Conservation (phyloP, 1,140 invertebrate species). For the Drosophila pectinifera region DNA sequence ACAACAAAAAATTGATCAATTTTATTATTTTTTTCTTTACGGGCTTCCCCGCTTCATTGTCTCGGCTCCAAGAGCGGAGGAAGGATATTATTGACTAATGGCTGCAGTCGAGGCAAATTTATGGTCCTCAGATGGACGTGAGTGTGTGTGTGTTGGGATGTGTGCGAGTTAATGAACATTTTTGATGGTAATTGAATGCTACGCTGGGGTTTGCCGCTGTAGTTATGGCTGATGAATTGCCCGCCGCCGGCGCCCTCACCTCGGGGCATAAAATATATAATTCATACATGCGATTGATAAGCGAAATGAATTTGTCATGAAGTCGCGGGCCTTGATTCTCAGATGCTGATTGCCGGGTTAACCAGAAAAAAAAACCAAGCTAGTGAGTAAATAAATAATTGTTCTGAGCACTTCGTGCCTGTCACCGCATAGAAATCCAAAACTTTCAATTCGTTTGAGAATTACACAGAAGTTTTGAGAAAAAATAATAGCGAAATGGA, state of each 20-base stretch:
- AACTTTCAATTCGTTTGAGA: slow-evolving; percentile 28
- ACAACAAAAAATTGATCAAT: slow-evolving; percentile 22
- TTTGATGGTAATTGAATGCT: slow-evolving; percentile 57
- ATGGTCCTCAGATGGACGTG: slow-evolving; percentile 34
- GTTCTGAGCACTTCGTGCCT: slow-evolving; percentile 15
- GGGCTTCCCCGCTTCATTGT: slow-evolving; percentile 29
- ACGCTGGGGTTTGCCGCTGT: slow-evolving; percentile 33
- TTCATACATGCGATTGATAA: slow-evolving; percentile 43
- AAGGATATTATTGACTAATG: slow-evolving; percentile 55
- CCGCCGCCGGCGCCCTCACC: not conserved
- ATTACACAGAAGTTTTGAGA: slow-evolving; percentile 2
- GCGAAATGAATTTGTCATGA: slow-evolving; percentile 48
- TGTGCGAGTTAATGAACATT: slow-evolving; percentile 52
- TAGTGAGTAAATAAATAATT: slow-evolving; percentile 39
- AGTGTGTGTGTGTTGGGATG: not conserved
- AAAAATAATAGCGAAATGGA: slow-evolving; percentile 31
- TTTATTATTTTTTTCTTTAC: slow-evolving; percentile 21
- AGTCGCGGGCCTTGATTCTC: slow-evolving; percentile 23
- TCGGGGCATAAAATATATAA: slow-evolving; percentile 36
- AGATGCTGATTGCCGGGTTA: slow-evolving; percentile 38
- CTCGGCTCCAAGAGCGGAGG: slow-evolving; percentile 20
- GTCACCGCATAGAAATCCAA: slow-evolving; percentile 27
- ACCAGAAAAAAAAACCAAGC: slow-evolving; percentile 1
- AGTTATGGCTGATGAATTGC: slow-evolving; percentile 43
- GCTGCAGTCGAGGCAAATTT: slow-evolving; percentile 51